Evolutionary conservation across 2,113 vertebrate genomes (phyloP).

Genomic region (Bostrychus sinensis): DNA sequence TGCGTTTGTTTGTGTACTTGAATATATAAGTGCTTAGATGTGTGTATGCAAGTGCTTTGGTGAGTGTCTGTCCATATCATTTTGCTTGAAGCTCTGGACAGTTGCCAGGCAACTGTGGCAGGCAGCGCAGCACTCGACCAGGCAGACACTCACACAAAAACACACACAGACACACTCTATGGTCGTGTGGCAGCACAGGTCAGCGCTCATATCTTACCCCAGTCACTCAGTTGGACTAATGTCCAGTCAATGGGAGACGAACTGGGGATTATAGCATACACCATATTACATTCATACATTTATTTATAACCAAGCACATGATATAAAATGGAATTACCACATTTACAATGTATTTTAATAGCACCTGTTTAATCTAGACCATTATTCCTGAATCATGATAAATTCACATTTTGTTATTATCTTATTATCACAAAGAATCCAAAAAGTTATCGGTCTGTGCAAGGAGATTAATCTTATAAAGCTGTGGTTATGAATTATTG

Average conservation of each 20-base stretch:
- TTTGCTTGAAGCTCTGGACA: slow-evolving; percentile 71
- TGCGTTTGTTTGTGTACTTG: slow-evolving; percentile 42
- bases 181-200: slow-evolving; percentile 57
- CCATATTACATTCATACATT: slow-evolving; percentile 25
- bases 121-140: slow-evolving; percentile 59
- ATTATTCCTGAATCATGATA: neutral
- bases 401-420: slow-evolving; percentile 7
- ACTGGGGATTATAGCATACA: slow-evolving; percentile 27
- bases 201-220: slow-evolving; percentile 48
- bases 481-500: no score
- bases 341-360: neutral
- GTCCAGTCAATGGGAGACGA: slow-evolving; percentile 44
- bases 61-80: slow-evolving; percentile 70
- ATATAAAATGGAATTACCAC: neutral
- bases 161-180: slow-evolving; percentile 37
- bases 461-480: no score
- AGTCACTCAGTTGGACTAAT: slow-evolving; percentile 40
- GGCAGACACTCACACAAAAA: slow-evolving; percentile 39
- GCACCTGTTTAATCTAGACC: slow-evolving; percentile 25
- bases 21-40: slow-evolving; percentile 40
- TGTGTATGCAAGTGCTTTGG: slow-evolving; percentile 57
- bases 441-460: no score
- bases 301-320: neutral
- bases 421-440: slow-evolving; percentile 14
- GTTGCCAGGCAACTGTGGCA: slow-evolving; percentile 82